These are phyloP conservation scores for Pongo abelii DNA, from an alignment of 2,113 vertebrate species.

Conservation along the genomic window DNA sequence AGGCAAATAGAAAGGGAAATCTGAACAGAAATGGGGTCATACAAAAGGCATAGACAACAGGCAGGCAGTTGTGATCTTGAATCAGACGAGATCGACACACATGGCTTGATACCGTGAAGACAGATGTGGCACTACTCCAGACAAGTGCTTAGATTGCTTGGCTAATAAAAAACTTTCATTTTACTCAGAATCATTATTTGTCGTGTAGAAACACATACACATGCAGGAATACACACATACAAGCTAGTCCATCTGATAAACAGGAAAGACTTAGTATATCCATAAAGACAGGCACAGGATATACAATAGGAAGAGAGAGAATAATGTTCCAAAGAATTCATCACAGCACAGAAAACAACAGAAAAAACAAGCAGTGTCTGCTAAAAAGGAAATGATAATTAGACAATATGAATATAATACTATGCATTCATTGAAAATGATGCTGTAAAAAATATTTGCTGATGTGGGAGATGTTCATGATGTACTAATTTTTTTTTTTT, in stretches of 20 bases:
- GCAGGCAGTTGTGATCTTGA: background rate
- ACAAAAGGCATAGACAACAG: background rate
- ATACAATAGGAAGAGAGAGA: background rate
- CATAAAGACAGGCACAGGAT: background rate
- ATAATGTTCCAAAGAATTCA: background rate
- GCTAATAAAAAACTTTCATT: background rate
- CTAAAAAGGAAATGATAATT: background rate
- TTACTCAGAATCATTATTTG: background rate
- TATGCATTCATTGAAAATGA: background rate
- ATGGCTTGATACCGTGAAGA: background rate
- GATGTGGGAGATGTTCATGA: background rate
- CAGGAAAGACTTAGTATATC: background rate
- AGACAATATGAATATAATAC: background rate
- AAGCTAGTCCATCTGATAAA: background rate
- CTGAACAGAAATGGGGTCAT: conserved; percentile 22
- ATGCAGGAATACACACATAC: background rate
- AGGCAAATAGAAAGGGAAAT: conserved; percentile 17
- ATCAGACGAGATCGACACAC: background rate
- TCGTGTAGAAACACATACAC: background rate
- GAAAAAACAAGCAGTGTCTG: background rate
- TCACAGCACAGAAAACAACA: background rate
- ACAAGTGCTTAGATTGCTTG: background rate
- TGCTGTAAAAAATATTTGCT: background rate
- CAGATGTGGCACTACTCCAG: background rate
- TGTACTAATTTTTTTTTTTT: background rate